phyloP scores from a whole-genome alignment of 2,113 vertebrate species.

The Macquaria australasica region DNA sequence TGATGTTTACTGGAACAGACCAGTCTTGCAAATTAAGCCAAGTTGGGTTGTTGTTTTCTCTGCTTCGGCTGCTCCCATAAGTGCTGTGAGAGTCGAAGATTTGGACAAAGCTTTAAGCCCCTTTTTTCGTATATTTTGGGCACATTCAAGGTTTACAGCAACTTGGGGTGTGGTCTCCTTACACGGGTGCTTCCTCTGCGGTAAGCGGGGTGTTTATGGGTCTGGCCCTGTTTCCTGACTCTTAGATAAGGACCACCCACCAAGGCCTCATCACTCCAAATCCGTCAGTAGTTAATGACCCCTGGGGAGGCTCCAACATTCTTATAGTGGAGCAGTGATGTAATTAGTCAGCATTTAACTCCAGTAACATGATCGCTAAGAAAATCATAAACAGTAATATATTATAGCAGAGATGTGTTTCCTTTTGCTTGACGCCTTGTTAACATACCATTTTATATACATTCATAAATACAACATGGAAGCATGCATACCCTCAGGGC shows the following conservation, averaged over 20 bases:
- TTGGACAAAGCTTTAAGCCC: background rate
- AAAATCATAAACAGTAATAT: slow-evolving; percentile 62
- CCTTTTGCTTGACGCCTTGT: slow-evolving; percentile 50
- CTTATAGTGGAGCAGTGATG: slow-evolving; percentile 64
- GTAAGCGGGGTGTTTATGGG: slow-evolving; percentile 77
- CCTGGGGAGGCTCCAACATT: slow-evolving; percentile 60
- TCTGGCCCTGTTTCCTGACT: slow-evolving; percentile 78
- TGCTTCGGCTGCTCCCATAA: slow-evolving; percentile 31
- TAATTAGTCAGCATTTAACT: slow-evolving; percentile 78
- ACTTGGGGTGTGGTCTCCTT: slow-evolving; percentile 72
- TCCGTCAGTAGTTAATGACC: slow-evolving; percentile 76
- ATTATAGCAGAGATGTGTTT: slow-evolving; percentile 43
- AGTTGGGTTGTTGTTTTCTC: slow-evolving; percentile 42
- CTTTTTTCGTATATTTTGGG: slow-evolving; percentile 38
- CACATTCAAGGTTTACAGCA: slow-evolving; percentile 59
- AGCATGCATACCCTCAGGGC: slow-evolving; percentile 44
- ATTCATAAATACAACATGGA: slow-evolving; percentile 53
- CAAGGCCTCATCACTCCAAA: slow-evolving; percentile 74
- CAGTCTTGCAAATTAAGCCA: slow-evolving; percentile 61
- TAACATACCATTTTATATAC: slow-evolving; percentile 56
- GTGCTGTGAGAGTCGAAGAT: slow-evolving; percentile 35
- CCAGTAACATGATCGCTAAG: slow-evolving; percentile 53
- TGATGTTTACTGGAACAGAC: slow-evolving; percentile 70
- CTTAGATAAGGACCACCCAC: slow-evolving; percentile 83
- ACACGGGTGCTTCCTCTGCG: slow-evolving; percentile 73